Base-by-base conservation (phyloP, 2,797 vertebrate species). In the Aldrovandia affinis region DNA sequence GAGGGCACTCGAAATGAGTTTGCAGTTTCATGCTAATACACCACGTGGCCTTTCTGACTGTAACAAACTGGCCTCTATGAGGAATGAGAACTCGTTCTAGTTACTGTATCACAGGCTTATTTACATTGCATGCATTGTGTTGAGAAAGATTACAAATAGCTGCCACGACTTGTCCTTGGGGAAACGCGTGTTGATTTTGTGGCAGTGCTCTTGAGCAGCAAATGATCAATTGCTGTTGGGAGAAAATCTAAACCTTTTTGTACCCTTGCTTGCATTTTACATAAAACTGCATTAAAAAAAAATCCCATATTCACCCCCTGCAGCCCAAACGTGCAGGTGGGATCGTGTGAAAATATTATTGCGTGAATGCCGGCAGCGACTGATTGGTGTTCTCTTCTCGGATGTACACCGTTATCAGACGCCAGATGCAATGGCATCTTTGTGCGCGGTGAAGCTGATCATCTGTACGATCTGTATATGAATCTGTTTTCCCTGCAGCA, bases 271-370 rank as follows among this genome's bases (percentile, higher is more conserved):
- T 77, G 20, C 36, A 44, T 44, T 77, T 42, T 22, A 36, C 73
- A 77, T 22, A 88, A n/a, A 90, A 92, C 87, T 80, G 85, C 81
- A 88, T n/a, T n/a, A n/a, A n/a, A n/a, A 30, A 68, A 63, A 68
- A 63, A n/a, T 77, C 73, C 89, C 87, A 86, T 88, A 89, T 92
- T 91, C 63, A 25, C 42, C 44, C 42, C 20, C n/a, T 39, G 68
- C 73, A 92, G 88, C 63, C 18, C 91, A 93, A 93, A 88, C 89
- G 90, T 92, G 90, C 92, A 88, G 86, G 83, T 89, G 90, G 89
- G 90, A 93, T 89, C 88, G 89, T 87, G 87, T 87, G 88, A 88
- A 93, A 92, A 91, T 88, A 89, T 89, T 93, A 90, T 93, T 89
- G 92, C 92, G 92, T 93, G 6, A 39, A 44, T n/a, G 5, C 42